A percentile compares a stretch with the other conserved stretches of the same genome.
Evolutionary conservation across 2,797 vertebrate species (phyloP).

Genomic region (Myiothlypis coronata): DNA sequence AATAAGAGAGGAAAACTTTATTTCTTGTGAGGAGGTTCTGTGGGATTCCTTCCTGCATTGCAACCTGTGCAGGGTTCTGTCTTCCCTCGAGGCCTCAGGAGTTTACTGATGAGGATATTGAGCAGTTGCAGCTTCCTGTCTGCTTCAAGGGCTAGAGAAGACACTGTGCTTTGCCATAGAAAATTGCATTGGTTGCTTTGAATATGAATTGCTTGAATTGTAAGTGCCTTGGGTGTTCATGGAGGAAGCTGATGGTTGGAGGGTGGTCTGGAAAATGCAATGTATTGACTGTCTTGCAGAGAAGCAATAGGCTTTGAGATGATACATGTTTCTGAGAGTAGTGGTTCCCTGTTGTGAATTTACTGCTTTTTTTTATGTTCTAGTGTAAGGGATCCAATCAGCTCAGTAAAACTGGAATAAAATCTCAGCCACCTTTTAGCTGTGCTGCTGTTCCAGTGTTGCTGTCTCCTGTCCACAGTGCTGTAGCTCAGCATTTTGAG

Average conservation of each 20-base stretch:
- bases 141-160: neutral
- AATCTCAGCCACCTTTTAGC: neutral
- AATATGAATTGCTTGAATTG: neutral
- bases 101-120: neutral
- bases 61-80: neutral
- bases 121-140: neutral
- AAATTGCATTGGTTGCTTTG: neutral
- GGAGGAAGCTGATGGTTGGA: neutral
- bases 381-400: neutral
- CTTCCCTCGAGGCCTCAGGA: accelerated
- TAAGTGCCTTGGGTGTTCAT: neutral
- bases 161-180: neutral
- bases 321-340: neutral
- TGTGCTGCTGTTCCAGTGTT: neutral
- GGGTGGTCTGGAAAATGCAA: neutral
- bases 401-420: neutral
- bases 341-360: neutral
- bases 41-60: neutral
- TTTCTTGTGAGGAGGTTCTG: neutral
- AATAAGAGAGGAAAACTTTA: neutral
- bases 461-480: neutral
- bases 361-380: neutral
- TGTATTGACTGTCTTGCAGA: neutral
- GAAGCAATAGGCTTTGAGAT: neutral
- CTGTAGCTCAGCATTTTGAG: neutral